Evolutionary conservation across 2,888 invertebrate genomes (phyloP).

Genomic region (Eugnorisma glareosa): DNA sequence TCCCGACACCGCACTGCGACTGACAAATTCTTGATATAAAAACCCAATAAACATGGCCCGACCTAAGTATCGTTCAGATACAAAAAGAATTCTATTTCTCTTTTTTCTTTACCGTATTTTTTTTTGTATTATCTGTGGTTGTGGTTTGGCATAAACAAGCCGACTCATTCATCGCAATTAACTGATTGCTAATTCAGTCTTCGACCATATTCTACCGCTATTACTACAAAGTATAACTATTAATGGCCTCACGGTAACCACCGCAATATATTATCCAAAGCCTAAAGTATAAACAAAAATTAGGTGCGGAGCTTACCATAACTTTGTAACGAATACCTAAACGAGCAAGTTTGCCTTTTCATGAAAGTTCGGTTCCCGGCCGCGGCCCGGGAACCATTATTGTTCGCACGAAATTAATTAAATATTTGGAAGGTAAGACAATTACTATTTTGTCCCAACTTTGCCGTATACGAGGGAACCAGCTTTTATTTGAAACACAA

Average conservation of each 20-base stretch:
- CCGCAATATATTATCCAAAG: conserved; percentile 10
- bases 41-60: not conserved
- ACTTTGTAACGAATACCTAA: conserved; percentile 34
- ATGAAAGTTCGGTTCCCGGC: conserved; percentile 13
- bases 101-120: not conserved
- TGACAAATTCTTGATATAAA: not conserved
- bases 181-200: not conserved
- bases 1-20: not conserved
- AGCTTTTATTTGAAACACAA: not conserved
- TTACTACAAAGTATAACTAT: no score
- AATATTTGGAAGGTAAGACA: conserved; percentile 40
- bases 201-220: not conserved
- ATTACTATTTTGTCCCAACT: conserved; percentile 3
- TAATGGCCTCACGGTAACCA: not conserved
- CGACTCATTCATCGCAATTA: not conserved
- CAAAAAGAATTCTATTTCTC: not conserved
- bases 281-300: conserved; percentile 29
- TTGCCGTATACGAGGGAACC: not conserved
- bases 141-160: not conserved
- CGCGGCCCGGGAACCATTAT: not conserved
- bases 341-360: conserved; percentile 23
- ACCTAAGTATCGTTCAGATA: not conserved
- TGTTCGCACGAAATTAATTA: conserved; percentile 39
- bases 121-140: not conserved
- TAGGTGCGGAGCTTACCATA: conserved; percentile 19